Evolutionary conservation across 1,140 invertebrate genomes (phyloP).

Genomic region (Arion vulgaris): DNA sequence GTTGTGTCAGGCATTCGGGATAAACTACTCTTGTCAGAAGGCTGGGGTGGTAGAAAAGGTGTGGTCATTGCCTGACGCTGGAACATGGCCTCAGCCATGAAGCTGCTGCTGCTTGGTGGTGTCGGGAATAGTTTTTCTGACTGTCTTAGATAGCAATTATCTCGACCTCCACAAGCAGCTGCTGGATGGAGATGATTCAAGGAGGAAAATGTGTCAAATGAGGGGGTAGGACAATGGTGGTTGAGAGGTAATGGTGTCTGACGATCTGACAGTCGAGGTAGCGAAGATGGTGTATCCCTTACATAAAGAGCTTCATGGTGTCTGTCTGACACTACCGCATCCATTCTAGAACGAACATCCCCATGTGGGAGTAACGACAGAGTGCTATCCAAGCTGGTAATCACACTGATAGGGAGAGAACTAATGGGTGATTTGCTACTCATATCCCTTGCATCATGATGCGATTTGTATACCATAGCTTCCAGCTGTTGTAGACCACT

Average conservation of each 20-base stretch:
- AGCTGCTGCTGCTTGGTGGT: slow-evolving; percentile 49
- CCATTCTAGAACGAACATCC: slow-evolving; percentile 49
- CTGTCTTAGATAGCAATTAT: slow-evolving; percentile 44
- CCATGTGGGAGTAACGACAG: slow-evolving; percentile 21
- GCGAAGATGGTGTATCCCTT: slow-evolving; percentile 44
- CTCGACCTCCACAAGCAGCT: slow-evolving; percentile 36
- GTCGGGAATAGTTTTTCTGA: slow-evolving; percentile 52
- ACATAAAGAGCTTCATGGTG: slow-evolving; percentile 51
- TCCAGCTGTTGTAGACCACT: slow-evolving; percentile 44
- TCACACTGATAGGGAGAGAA: slow-evolving; percentile 42
- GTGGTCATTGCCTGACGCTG: slow-evolving; percentile 62
- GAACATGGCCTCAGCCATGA: slow-evolving; percentile 63
- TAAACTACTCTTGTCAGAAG: slow-evolving; percentile 36
- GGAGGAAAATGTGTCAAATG: slow-evolving; percentile 45
- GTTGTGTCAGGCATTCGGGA: slow-evolving; percentile 52
- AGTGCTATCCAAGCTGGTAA: slow-evolving; percentile 46
- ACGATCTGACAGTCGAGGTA: slow-evolving; percentile 33
- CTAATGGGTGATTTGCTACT: slow-evolving; percentile 43
- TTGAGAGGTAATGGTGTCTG: neutral
- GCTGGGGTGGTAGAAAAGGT: slow-evolving; percentile 58
- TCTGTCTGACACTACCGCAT: slow-evolving; percentile 56
- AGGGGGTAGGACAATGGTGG: neutral
- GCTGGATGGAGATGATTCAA: slow-evolving; percentile 42
- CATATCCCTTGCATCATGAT: slow-evolving; percentile 41
- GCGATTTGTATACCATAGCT: slow-evolving; percentile 47